Conservation (phyloP, 2,797 vertebrate genomes). For the Phataginus tricuspis region DNA sequence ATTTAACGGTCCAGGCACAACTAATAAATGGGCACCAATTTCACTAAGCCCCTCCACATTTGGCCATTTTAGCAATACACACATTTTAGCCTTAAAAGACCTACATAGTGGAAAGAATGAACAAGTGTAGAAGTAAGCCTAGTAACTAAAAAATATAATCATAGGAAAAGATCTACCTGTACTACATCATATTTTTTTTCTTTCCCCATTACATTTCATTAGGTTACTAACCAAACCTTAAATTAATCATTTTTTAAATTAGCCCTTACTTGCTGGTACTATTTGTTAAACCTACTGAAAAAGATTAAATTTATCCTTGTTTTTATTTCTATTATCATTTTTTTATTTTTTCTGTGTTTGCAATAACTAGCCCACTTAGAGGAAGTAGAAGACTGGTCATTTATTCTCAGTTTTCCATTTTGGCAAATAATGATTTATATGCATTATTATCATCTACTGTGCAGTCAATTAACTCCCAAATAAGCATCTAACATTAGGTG, state of each 20-base stretch:
- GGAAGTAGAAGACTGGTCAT: neutral
- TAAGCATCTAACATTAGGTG: neutral
- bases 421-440: slow-evolving; percentile 39
- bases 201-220: slow-evolving; percentile 51
- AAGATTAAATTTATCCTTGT: neutral
- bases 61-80: no score
- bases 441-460: neutral
- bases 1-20: neutral
- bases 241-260: slow-evolving; percentile 49
- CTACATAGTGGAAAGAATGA: neutral
- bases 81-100: neutral
- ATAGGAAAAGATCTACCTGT: neutral
- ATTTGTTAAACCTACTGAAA: slow-evolving; percentile 26
- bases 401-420: slow-evolving; percentile 45
- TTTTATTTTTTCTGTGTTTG: slow-evolving; percentile 29
- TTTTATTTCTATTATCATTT: slow-evolving; percentile 21
- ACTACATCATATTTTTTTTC: neutral
- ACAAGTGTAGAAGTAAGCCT: neutral
- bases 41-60: neutral
- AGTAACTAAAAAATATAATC: neutral
- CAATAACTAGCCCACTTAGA: neutral
- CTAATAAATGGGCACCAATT: neutral
- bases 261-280: neutral
- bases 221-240: slow-evolving; percentile 49
- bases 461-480: slow-evolving; percentile 46